Base-by-base conservation (phyloP, 2,888 invertebrate genomes). In the Aspidiotus rigidus region DNA sequence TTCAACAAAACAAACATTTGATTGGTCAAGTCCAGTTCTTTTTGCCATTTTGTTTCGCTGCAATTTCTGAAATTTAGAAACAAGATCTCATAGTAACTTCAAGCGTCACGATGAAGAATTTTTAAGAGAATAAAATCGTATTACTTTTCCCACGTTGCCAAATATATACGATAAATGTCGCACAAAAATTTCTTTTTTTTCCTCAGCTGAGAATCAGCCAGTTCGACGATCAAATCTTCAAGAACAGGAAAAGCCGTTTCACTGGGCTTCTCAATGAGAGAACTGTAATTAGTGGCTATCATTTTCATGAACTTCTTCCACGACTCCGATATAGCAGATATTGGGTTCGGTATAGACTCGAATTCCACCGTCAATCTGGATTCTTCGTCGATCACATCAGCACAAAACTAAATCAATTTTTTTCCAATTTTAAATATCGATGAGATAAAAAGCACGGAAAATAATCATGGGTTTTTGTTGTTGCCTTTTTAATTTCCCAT, bases 281-380 rank as follows among this genome's bases (percentile, higher is more conserved):
- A 49, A 44, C 53, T 60, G 16, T 60, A 67, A 39, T 67, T 59
- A 16, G 49, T 57, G 13, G 67, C 60, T 7, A 67, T 60, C 41
- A 67, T 60, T 67, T 67, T 56, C 13, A 67, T 57, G n/a, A 67
- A 60, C 39, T 67, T 67, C 39, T 67, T 67, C 67, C 67, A 67
- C 7, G 67, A 67, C 17, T 59, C 67, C 0, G 67, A 59, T 7
- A 67, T 49, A 1, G 67, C 7, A 9, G 67, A 67, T n/a, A 39
- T 39, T n/a, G 67, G 49, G 9, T 60, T 8, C 6, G 67, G 39
- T n/a, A 67, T 67, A 10, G 60, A 28, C 53, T 67, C 59, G 40
- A 67, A 67, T 15, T 67, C 67, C 5, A 67, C 59, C 6, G 60
- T 39, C 39, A 67, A 60, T 60, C 53, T 57, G 8, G 60, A 44